phyloP scores from a whole-genome alignment of 2,888 invertebrate genomes.

The Plutella xylostella region DNA sequence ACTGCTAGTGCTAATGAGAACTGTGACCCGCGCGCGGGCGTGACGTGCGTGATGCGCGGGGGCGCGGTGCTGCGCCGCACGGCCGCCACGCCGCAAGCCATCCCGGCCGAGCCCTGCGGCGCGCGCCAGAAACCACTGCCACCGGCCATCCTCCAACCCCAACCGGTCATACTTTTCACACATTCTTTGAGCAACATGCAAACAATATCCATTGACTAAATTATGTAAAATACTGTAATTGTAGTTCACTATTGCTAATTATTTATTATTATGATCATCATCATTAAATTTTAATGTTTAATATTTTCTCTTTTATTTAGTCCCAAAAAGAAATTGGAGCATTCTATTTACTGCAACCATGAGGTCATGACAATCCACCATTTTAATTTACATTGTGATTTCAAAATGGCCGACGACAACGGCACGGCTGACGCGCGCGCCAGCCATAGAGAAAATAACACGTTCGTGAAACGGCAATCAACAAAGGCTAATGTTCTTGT shows the following conservation, averaged over 20 bases:
- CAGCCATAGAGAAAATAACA: too few species aligned
- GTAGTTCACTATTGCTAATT: slow-evolving; percentile 44
- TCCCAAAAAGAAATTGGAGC: not conserved
- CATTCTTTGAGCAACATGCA: slow-evolving; percentile 58
- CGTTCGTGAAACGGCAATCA: too few species aligned
- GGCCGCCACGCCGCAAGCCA: slow-evolving; percentile 47
- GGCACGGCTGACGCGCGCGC: too few species aligned
- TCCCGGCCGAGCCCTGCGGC: slow-evolving; percentile 55
- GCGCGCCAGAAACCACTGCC: slow-evolving; percentile 42
- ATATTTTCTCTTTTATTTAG: not conserved
- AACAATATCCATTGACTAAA: slow-evolving; percentile 61
- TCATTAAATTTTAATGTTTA: slow-evolving; percentile 44
- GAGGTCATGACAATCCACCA: not conserved
- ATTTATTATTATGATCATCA: slow-evolving; percentile 55
- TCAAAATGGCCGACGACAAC: too few species aligned
- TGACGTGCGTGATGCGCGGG: slow-evolving; percentile 41
- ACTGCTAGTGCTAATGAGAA: slow-evolving; percentile 49
- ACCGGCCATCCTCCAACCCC: slow-evolving; percentile 48
- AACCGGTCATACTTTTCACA: slow-evolving; percentile 54
- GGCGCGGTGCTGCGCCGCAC: slow-evolving; percentile 48
- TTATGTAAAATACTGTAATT: slow-evolving; percentile 35
- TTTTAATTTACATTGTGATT: not conserved
- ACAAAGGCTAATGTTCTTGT: too few species aligned
- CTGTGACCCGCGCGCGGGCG: slow-evolving; percentile 51
- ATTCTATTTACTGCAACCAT: not conserved